Evolutionary conservation across 1,140 invertebrate genomes (phyloP).

Genomic region (Cyphomyrmex costatus): DNA sequence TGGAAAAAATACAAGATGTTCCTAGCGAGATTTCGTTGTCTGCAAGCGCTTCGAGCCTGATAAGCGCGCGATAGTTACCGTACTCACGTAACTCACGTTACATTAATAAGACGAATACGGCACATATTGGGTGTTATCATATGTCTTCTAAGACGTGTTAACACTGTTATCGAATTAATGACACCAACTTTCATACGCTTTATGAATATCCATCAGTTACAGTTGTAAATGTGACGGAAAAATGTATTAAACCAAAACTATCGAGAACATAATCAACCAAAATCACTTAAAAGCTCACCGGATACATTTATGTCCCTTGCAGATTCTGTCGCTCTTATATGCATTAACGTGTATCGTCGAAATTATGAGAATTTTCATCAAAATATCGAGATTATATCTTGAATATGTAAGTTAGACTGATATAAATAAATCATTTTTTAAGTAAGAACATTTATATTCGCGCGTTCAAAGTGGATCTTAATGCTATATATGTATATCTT

Average conservation of each 20-base stretch:
- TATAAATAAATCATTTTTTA: too few relatives aligned
- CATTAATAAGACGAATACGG: conserved; percentile 48
- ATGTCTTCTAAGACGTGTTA: conserved; percentile 27
- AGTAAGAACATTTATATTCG: too few relatives aligned
- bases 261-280: conserved; percentile 20
- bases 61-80: not conserved
- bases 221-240: conserved; percentile 44
- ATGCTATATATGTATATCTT: too few relatives aligned
- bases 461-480: too few relatives aligned
- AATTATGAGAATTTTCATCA: conserved; percentile 27
- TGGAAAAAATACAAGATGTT: conserved; percentile 25
- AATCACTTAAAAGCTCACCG: conserved; percentile 26
- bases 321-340: not conserved
- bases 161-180: not conserved
- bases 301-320: conserved; percentile 2
- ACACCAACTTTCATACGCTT: conserved; percentile 34
- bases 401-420: too few relatives aligned
- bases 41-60: not conserved
- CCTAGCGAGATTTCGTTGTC: conserved; percentile 34
- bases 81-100: not conserved
- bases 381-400: conserved; percentile 3
- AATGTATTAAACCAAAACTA: conserved; percentile 8
- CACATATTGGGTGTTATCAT: conserved; percentile 34
- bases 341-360: not conserved
- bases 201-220: not conserved